These are phyloP conservation scores for Macquaria australasica DNA, from an alignment of 2,113 vertebrate species.

Conservation along the genomic window DNA sequence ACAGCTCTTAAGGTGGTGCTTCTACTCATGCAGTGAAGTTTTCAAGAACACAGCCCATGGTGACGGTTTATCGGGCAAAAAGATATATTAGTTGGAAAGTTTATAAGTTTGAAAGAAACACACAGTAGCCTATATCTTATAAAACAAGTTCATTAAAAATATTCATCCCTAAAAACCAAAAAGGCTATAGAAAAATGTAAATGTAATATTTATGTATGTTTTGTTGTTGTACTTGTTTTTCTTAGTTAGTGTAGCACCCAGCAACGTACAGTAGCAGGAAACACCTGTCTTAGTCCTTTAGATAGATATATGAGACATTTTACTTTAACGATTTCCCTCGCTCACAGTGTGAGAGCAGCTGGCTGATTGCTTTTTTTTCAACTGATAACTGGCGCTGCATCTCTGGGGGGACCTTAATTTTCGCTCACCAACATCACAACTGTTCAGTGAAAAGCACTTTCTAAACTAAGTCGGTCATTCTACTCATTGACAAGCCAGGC, in stretches of 20 bases:
- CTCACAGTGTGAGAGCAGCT: conserved; percentile 31
- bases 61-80: background rate
- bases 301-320: conserved; percentile 35
- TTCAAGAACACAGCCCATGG: background rate
- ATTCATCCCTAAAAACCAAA: background rate
- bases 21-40: background rate
- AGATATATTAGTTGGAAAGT: background rate
- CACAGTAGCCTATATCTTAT: background rate
- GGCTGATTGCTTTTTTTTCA: conserved; percentile 32
- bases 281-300: conserved; percentile 30
- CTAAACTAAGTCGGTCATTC: conserved; percentile 43
- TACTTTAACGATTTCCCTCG: conserved; percentile 21
- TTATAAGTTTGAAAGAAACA: conserved; percentile 11
- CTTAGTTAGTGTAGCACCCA: background rate
- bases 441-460: conserved; percentile 45
- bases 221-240: background rate
- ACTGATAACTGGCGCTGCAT: conserved; percentile 43
- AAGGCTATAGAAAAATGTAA: background rate
- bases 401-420: conserved; percentile 45
- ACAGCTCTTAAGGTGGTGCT: conserved; percentile 14
- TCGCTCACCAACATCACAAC: conserved; percentile 54
- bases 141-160: background rate
- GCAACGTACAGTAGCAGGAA: background rate
- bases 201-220: background rate
- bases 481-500: conserved; percentile 51